These are phyloP conservation scores for Chiloscyllium plagiosum DNA, from an alignment of 2,113 vertebrate genomes.

Conservation along the genomic window DNA sequence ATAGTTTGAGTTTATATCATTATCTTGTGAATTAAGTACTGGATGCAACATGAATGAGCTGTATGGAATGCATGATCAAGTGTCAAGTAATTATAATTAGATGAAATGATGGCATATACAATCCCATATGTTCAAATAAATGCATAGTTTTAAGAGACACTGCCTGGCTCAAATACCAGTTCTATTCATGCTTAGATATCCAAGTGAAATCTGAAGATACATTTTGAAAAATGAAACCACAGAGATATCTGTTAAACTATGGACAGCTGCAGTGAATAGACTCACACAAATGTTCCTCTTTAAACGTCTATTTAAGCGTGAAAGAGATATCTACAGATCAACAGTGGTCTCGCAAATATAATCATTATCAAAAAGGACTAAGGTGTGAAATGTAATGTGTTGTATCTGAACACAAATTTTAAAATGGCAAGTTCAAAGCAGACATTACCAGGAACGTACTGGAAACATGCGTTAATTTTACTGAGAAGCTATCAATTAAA, in stretches of 20 bases:
- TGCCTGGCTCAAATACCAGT: neutral
- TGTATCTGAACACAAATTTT: neutral
- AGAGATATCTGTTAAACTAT: neutral
- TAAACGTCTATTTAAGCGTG: neutral
- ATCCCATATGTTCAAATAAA: neutral
- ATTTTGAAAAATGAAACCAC: neutral
- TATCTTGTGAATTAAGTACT: neutral
- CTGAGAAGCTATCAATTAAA: neutral
- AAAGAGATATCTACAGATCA: neutral
- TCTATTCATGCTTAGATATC: neutral
- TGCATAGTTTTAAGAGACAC: neutral
- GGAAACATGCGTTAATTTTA: neutral
- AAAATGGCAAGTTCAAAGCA: neutral
- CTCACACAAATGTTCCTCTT: neutral
- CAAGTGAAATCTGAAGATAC: neutral
- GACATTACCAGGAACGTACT: neutral
- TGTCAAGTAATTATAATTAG: slow-evolving; percentile 1
- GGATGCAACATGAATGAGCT: neutral
- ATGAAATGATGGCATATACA: neutral
- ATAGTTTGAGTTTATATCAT: too few species aligned
- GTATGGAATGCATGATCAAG: neutral
- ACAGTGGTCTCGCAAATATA: neutral
- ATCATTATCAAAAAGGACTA: neutral
- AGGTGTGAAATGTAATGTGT: neutral
- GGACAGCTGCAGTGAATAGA: neutral